A percentile compares a stretch with the other conserved stretches of the same genome.
phyloP scores from a whole-genome alignment of 2,797 vertebrate genomes.

The Peromyscus attwateri region DNA sequence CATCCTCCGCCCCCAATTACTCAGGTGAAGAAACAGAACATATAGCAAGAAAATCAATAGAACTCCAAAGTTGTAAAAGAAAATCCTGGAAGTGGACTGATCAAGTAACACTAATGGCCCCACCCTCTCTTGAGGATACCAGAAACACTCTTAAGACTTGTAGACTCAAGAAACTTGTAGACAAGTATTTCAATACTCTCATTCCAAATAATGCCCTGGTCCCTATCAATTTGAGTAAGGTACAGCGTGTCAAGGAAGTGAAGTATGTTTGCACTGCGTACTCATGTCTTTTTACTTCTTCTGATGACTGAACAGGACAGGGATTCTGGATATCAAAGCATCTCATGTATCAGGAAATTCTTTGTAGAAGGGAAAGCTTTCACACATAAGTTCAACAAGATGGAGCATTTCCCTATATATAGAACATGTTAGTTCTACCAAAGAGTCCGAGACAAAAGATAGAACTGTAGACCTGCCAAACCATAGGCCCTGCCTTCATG shows the following conservation, averaged over 20 bases:
- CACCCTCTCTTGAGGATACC: not conserved
- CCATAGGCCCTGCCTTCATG: not conserved
- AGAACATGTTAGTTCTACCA: not conserved
- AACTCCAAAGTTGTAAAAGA: conserved; percentile 45
- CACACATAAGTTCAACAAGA: not conserved
- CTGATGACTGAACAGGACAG: not conserved
- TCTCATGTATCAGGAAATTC: not conserved
- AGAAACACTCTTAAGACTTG: not conserved
- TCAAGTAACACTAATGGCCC: not conserved
- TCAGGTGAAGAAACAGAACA: conserved; percentile 66
- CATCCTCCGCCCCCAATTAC: conserved; percentile 70
- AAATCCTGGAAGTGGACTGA: not conserved
- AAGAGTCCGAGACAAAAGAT: conserved; percentile 5
- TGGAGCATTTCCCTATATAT: not conserved
- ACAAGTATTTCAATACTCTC: conserved; percentile 12
- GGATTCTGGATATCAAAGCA: not conserved
- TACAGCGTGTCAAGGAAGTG: not conserved
- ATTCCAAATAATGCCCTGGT: not conserved
- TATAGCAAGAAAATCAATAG: conserved; percentile 67
- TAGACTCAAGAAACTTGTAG: not conserved
- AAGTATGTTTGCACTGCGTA: not conserved
- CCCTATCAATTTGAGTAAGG: not conserved
- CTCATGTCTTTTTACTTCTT: not conserved
- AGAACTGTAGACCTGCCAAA: not conserved
- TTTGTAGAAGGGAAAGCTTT: no score